Conservation (phyloP, 2,113 vertebrate genomes). For the Illadopsis cleaveri region DNA sequence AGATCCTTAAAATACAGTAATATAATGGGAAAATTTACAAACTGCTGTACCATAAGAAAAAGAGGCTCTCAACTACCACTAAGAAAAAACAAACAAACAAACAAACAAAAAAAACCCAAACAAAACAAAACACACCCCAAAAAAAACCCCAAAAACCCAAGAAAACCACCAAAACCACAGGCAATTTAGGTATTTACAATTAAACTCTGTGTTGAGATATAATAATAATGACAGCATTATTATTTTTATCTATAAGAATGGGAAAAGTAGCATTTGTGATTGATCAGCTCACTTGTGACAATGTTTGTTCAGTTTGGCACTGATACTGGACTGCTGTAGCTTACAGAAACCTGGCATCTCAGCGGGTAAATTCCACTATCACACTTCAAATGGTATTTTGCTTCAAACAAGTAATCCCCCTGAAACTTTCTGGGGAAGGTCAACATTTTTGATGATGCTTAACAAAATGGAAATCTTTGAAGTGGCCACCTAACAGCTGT, state of each 20-base stretch:
- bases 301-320: background rate
- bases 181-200: background rate
- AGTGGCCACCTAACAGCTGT: background rate
- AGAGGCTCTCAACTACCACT: background rate
- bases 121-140: too few relatives aligned
- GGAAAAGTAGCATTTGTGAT: background rate
- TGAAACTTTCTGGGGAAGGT: background rate
- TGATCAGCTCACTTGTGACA: background rate
- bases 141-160: too few relatives aligned
- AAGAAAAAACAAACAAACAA: too few relatives aligned
- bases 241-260: background rate
- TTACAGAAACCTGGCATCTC: background rate
- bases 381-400: fast-evolving
- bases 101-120: too few relatives aligned
- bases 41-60: background rate
- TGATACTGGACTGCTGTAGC: background rate
- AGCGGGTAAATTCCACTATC: background rate
- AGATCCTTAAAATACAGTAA: background rate
- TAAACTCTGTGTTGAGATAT: background rate
- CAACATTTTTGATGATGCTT: background rate
- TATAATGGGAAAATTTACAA: background rate
- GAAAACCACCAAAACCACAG: fast-evolving
- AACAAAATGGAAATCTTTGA: background rate
- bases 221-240: background rate
- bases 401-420: background rate